phyloP scores from a whole-genome alignment of 2,888 invertebrate species.

The Athripsodes cinereus region DNA sequence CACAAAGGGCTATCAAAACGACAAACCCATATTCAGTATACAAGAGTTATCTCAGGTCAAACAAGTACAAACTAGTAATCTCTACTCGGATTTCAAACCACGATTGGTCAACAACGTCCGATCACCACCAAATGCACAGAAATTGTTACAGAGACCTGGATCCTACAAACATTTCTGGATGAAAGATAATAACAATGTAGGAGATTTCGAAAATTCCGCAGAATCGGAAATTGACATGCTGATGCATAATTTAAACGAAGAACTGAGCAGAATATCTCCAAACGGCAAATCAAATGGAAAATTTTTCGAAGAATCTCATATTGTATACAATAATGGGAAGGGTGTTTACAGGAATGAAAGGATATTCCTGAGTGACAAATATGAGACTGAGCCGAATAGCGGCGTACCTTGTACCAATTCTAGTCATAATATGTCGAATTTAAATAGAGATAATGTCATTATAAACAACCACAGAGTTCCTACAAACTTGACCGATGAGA shows the following conservation, averaged over 20 bases:
- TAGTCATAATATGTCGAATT: not conserved
- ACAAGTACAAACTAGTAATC: too few relatives aligned
- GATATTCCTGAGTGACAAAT: not conserved
- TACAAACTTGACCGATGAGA: not conserved
- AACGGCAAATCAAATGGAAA: too few relatives aligned
- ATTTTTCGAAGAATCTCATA: not conserved
- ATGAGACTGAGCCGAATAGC: not conserved
- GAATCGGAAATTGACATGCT: not conserved
- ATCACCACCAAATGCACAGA: too few relatives aligned
- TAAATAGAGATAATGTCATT: not conserved
- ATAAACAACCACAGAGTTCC: not conserved
- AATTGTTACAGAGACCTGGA: conserved; percentile 12
- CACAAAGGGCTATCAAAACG: not conserved
- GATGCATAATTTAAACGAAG: too few relatives aligned
- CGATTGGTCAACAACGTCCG: not conserved
- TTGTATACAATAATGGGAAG: not conserved
- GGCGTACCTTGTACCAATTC: not conserved
- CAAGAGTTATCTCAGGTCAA: too few relatives aligned
- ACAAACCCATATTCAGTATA: not conserved
- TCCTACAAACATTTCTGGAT: conserved; percentile 21
- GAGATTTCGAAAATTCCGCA: not conserved
- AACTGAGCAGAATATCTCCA: too few relatives aligned
- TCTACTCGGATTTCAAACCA: conserved; percentile 13
- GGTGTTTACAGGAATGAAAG: not conserved
- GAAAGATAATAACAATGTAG: not conserved